Evolutionary conservation across 2,113 vertebrate genomes (phyloP), one percentile per base, ranked within the genome.

Genomic region (Prunella himalayana): DNA sequence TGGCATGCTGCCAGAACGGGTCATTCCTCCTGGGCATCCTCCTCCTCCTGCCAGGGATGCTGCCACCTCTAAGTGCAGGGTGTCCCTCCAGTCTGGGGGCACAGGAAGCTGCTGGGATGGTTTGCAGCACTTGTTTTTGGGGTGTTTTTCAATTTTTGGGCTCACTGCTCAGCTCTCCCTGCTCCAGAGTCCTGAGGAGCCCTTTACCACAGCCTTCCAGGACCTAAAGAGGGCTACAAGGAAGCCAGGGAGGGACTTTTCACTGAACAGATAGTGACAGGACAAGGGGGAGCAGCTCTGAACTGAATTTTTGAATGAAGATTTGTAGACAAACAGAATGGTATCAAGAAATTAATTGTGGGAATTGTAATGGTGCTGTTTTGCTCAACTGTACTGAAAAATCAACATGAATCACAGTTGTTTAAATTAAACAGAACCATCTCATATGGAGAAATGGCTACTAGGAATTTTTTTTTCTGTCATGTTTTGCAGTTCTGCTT

Each of bases 1-100:
- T 2, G 0, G 42, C 64, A 33, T 0, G 2, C 45, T 63, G 44
- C 31, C 66, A 69, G 16, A 82, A 69, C 0, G 1, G 19, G 30
- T 28, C 44, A 5, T 42, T 33, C 18, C 41, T 78, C 39, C 72
- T 44, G 68, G 16, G 56, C 59, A 73, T 37, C 68, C 23, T 68
- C 44, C 27, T 22, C 6, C 59, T 65, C 39, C 30, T 70, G 31
- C 63, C 57, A 76, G 45, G 49, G 25, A 31, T 50, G 45, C 37
- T 83, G 50, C 5, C 2, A 39, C 54, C 39, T 51, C 21, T 4
- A 16, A 66, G n/a, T 5, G 57, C 42, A 33, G 1, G 1, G 20
- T 13, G 24, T 47, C 24, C 51, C 51, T 47, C 39, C 33, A 11
- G 23, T 37, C 0, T 60, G 18, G 18, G 14, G 31, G 7, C 56